phyloP scores from a whole-genome alignment of 2,888 invertebrate genomes.

The Carterocephalus palaemon region DNA sequence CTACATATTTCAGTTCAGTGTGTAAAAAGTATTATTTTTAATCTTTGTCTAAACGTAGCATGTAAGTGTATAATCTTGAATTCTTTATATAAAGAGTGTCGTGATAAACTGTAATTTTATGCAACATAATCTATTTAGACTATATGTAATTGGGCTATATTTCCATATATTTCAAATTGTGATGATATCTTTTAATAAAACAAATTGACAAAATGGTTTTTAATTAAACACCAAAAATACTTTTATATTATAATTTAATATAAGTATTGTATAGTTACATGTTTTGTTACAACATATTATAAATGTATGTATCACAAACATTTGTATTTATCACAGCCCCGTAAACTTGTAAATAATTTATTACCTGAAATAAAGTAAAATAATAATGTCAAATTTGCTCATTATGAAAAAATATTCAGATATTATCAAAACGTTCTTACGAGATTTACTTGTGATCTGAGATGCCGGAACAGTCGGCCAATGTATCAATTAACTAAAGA shows the following conservation, averaged over 20 bases:
- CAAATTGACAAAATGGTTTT: slow-evolving; percentile 5
- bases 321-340: slow-evolving; percentile 61
- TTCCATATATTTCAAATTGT: slow-evolving; percentile 15
- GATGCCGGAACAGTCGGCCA: too few species aligned
- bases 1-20: too few species aligned
- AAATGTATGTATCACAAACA: slow-evolving; percentile 31
- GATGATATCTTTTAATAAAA: slow-evolving; percentile 18
- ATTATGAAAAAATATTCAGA: background rate
- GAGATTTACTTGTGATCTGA: too few species aligned
- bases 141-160: slow-evolving; percentile 9
- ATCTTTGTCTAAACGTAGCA: slow-evolving; percentile 9
- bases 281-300: slow-evolving; percentile 9
- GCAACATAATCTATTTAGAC: slow-evolving; percentile 5
- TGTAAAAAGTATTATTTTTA: slow-evolving; percentile 3
- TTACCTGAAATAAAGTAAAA: slow-evolving; percentile 36
- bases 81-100: slow-evolving; percentile 4
- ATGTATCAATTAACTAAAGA: too few species aligned
- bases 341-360: slow-evolving; percentile 39
- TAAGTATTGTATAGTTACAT: slow-evolving; percentile 21
- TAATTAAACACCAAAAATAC: slow-evolving; percentile 23
- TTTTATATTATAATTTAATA: slow-evolving; percentile 8
- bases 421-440: too few species aligned
- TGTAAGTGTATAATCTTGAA: slow-evolving; percentile 10
- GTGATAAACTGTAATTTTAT: slow-evolving; percentile 11
- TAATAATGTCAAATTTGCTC: background rate